Evolutionary conservation across 2,113 vertebrate genomes (phyloP).

Genomic region (Gallinago paraguaiae): DNA sequence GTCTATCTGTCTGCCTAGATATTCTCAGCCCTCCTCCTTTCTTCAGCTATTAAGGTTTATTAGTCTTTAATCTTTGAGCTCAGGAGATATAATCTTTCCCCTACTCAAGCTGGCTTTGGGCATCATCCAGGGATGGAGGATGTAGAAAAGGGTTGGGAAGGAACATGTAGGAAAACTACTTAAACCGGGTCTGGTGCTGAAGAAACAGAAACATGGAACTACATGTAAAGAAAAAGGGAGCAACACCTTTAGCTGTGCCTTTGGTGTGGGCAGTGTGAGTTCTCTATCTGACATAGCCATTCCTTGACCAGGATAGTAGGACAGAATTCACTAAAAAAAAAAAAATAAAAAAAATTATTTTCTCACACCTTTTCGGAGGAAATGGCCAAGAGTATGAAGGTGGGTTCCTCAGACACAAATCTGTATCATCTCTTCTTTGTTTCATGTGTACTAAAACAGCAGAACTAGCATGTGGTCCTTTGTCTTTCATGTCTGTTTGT

Average conservation of each 20-base stretch:
- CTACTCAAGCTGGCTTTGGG: background rate
- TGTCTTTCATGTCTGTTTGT: background rate
- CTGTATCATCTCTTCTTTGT: background rate
- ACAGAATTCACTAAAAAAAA: background rate
- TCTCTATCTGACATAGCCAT: background rate
- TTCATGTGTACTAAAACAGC: background rate
- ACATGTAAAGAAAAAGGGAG: background rate
- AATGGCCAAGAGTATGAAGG: background rate
- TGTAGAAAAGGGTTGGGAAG: background rate
- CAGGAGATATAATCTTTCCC: accelerated
- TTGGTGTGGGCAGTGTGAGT: background rate
- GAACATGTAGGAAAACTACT: background rate
- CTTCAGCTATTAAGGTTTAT: background rate
- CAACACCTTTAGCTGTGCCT: background rate
- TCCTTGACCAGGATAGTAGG: background rate
- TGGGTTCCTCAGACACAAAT: background rate
- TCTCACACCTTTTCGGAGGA: background rate
- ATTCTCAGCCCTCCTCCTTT: background rate
- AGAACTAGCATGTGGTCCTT: background rate
- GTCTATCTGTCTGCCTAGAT: background rate
- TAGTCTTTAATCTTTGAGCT: background rate
- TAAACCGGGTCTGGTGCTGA: background rate
- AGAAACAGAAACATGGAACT: background rate
- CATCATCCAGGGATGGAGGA: background rate
- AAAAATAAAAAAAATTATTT: background rate